Percentiles rank a stretch among this genome's conserved stretches.
These are phyloP conservation scores for Botrylloides violaceus DNA, from an alignment of 23 tunicate genomes.

Conservation along the genomic window DNA sequence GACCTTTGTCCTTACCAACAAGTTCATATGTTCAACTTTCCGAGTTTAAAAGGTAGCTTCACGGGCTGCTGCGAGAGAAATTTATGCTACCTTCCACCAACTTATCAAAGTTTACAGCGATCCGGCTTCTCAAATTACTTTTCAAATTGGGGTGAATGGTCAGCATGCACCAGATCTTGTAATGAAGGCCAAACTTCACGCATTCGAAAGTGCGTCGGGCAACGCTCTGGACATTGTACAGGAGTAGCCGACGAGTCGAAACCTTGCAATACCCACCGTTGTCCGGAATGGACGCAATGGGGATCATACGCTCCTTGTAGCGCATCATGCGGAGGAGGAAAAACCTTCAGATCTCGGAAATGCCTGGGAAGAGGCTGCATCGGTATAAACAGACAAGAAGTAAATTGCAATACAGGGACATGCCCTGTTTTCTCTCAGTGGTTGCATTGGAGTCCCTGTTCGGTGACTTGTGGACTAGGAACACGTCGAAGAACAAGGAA, in stretches of 20 bases:
- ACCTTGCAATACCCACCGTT: not conserved
- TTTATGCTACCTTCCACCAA: slow-evolving; percentile 14
- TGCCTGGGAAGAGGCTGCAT: slow-evolving; percentile 5
- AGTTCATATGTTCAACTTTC: slow-evolving; percentile 10
- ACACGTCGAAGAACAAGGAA: slow-evolving; percentile 28
- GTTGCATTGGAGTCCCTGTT: slow-evolving; percentile 51
- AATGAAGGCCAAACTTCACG: slow-evolving; percentile 9
- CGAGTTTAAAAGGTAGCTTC: slow-evolving; percentile 8
- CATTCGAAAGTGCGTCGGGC: slow-evolving; percentile 1
- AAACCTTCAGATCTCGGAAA: not conserved
- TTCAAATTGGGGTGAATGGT: slow-evolving; percentile 9
- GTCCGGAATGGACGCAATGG: slow-evolving; percentile 19
- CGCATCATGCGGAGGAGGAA: slow-evolving; percentile 13
- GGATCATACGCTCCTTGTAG: slow-evolving; percentile 5
- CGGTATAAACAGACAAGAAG: not conserved
- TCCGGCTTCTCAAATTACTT: slow-evolving; percentile 10
- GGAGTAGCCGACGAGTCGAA: slow-evolving; percentile 9
- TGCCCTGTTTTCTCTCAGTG: slow-evolving; percentile 68
- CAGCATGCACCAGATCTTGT: not conserved
- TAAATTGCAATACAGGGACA: slow-evolving; percentile 2
- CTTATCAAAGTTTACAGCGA: not conserved
- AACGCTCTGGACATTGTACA: not conserved
- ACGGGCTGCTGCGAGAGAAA: slow-evolving; percentile 18
- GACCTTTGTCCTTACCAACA: slow-evolving; percentile 11
- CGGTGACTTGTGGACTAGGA: slow-evolving; percentile 63